Percentiles rank a stretch among this genome's conserved stretches.
Evolutionary conservation across 2,888 invertebrate species (phyloP).

Genomic region (Hetaerina titia): DNA sequence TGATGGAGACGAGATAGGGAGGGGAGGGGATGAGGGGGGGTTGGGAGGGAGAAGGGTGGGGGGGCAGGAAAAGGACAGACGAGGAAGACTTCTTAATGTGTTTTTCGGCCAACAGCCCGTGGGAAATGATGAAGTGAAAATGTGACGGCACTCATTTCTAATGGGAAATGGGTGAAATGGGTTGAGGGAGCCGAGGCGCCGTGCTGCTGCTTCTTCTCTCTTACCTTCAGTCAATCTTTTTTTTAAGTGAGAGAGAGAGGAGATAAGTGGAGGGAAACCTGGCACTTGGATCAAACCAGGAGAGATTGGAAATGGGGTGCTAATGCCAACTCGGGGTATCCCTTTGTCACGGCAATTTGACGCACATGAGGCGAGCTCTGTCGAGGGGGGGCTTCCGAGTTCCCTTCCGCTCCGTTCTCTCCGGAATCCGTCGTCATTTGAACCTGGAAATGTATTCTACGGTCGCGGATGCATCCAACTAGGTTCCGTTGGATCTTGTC

Average conservation of each 20-base stretch:
- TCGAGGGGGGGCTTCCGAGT: too few relatives aligned
- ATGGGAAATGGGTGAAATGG: conserved; percentile 35
- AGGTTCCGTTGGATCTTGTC: too few relatives aligned
- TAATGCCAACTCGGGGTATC: too few relatives aligned
- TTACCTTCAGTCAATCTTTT: background rate
- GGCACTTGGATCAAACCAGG: background rate
- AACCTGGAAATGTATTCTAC: too few relatives aligned
- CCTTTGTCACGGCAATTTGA: too few relatives aligned
- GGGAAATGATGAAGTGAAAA: conserved; percentile 39
- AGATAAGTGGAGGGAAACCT: conserved; percentile 15
- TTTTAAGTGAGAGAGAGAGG: background rate
- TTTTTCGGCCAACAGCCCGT: conserved; percentile 35
- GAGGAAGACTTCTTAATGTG: background rate
- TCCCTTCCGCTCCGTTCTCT: too few relatives aligned
- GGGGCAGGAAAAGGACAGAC: background rate
- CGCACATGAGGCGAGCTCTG: too few relatives aligned
- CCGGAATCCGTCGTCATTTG: too few relatives aligned
- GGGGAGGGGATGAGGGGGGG: background rate
- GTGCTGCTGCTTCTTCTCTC: background rate
- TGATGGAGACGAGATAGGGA: conserved; percentile 49
- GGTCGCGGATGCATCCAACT: too few relatives aligned
- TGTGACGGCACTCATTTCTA: conserved; percentile 21
- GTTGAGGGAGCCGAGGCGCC: background rate
- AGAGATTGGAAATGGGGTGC: too few relatives aligned
- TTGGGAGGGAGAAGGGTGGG: background rate